phyloP scores from a whole-genome alignment of 2,888 invertebrate species.

The Drosophila demipolita region DNA sequence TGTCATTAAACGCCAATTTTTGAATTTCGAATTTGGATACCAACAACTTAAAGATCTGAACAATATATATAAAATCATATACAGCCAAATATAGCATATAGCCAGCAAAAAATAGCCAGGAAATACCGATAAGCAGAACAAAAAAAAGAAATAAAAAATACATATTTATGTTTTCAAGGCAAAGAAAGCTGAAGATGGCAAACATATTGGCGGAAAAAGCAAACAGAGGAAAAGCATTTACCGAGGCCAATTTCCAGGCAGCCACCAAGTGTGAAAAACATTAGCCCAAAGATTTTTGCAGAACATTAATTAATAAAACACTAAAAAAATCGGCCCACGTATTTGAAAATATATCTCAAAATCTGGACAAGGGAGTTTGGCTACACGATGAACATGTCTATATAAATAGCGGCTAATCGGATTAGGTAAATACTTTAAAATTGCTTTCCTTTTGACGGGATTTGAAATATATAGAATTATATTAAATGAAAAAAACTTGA shows the following conservation, averaged over 20 bases:
- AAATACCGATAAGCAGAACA: constrained; percentile 21
- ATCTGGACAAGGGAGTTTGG: constrained; percentile 14
- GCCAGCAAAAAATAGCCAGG: constrained; percentile 36
- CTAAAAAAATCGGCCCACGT: constrained; percentile 50
- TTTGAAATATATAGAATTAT: neutral
- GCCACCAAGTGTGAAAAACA: constrained; percentile 62
- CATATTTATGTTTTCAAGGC: constrained; percentile 60
- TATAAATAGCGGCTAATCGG: neutral
- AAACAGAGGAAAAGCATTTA: constrained; percentile 1
- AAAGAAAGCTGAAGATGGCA: constrained; percentile 26
- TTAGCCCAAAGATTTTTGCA: constrained; percentile 37
- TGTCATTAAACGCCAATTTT: neutral
- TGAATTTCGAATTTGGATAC: neutral
- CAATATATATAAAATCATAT: constrained; percentile 27
- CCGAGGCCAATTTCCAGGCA: constrained; percentile 40
- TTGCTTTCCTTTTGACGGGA: neutral
- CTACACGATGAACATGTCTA: neutral
- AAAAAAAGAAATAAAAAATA: constrained; percentile 34
- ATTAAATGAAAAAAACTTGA: neutral
- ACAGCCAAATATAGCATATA: constrained; percentile 61
- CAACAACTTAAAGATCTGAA: neutral
- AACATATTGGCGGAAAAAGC: constrained; percentile 31
- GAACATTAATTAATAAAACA: constrained; percentile 15
- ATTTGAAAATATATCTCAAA: constrained; percentile 41
- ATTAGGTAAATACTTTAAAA: neutral